phyloP scores from a whole-genome alignment of 2,888 invertebrate species.

The Plebejus anna region DNA sequence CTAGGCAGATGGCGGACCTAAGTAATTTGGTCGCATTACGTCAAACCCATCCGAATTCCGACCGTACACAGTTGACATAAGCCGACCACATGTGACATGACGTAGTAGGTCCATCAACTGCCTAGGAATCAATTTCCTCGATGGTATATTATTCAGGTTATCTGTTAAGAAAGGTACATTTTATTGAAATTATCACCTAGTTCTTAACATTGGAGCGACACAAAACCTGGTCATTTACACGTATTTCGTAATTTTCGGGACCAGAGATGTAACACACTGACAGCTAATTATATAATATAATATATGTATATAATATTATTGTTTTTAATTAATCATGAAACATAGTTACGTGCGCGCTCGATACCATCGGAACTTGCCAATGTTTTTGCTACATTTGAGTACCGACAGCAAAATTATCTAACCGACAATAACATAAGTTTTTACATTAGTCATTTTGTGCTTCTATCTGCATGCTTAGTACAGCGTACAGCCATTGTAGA shows the following conservation, averaged over 20 bases:
- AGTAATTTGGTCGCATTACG: too few species aligned
- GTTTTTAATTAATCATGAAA: conserved; percentile 65
- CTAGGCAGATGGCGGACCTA: too few species aligned
- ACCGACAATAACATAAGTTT: too few species aligned
- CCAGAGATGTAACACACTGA: conserved; percentile 39
- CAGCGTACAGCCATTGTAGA: too few species aligned
- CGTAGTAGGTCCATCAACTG: too few species aligned
- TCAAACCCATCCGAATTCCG: too few species aligned
- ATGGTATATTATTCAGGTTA: too few species aligned
- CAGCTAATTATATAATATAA: conserved; percentile 48
- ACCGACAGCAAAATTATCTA: conserved; percentile 44
- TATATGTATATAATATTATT: conserved; percentile 55
- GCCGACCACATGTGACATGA: too few species aligned
- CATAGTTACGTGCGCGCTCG: conserved; percentile 55
- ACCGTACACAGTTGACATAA: too few species aligned
- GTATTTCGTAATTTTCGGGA: neutral
- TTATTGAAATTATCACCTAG: neutral
- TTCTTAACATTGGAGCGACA: neutral
- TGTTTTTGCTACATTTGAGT: conserved; percentile 54
- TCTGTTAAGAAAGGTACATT: too few species aligned
- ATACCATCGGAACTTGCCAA: conserved; percentile 58
- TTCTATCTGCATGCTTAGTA: neutral
- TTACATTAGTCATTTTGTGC: neutral
- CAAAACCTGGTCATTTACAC: neutral
- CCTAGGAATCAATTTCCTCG: too few species aligned